Evolutionary conservation across 1,140 invertebrate genomes (phyloP).

Genomic region (Metopolophium dirhodum): DNA sequence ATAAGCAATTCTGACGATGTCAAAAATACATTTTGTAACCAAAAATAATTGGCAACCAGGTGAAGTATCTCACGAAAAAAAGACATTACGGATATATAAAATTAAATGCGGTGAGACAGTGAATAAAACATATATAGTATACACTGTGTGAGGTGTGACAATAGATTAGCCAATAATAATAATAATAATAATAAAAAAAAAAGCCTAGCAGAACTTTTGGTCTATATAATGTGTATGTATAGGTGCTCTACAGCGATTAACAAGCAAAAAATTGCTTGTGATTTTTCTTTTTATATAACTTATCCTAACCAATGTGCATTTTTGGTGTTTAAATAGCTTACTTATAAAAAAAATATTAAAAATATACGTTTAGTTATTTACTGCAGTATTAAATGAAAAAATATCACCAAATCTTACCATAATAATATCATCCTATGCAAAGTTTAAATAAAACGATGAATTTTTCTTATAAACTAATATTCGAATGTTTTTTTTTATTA

Average conservation of each 20-base stretch:
- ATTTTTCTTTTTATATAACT: neutral
- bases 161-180: neutral
- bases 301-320: neutral
- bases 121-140: neutral
- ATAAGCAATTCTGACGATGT: neutral
- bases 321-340: neutral
- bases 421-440: neutral
- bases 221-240: neutral
- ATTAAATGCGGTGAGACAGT: neutral
- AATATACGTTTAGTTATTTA: neutral
- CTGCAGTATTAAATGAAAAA: neutral
- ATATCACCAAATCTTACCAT: too few relatives aligned
- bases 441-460: neutral
- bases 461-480: neutral
- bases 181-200: neutral
- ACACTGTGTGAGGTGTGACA: neutral
- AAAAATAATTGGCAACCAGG: constrained; percentile 49
- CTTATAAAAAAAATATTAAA: neutral
- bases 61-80: constrained; percentile 7
- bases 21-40: constrained; percentile 44
- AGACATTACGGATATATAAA: neutral
- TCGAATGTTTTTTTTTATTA: neutral
- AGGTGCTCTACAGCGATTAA: neutral
- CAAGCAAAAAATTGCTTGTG: neutral
- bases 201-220: neutral